Conservation (phyloP, 2,797 vertebrate species). For the Chiloscyllium punctatum region DNA sequence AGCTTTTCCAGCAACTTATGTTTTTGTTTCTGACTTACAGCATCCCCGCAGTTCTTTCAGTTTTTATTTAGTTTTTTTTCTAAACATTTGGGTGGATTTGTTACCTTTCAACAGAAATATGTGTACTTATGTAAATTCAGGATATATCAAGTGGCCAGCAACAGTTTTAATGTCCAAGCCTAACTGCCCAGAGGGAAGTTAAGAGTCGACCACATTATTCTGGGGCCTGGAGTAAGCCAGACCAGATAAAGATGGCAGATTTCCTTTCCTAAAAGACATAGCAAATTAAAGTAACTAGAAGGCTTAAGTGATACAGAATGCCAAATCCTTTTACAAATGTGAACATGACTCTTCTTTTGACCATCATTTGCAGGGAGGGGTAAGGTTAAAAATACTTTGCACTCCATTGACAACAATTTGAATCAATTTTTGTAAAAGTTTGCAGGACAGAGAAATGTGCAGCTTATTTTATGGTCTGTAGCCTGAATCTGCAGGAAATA, state of each 20-base stretch:
- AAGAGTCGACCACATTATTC: no score
- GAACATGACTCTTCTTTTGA: not conserved
- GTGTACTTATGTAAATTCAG: not conserved
- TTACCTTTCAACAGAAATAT: no score
- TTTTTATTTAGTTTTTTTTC: no score
- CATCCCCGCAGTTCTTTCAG: no score
- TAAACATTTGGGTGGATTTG: no score
- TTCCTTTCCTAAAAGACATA: no score
- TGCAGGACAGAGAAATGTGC: not conserved
- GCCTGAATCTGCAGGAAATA: not conserved
- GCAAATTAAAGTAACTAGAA: not conserved
- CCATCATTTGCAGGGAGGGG: not conserved
- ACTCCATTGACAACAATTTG: not conserved
- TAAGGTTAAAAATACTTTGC: not conserved
- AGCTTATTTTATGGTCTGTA: not conserved
- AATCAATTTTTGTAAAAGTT: not conserved
- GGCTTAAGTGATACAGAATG: not conserved
- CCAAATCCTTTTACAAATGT: not conserved
- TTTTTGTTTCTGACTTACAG: no score
- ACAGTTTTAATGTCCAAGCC: no score
- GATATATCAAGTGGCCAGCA: not conserved
- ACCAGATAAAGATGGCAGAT: no score
- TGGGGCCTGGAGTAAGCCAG: no score
- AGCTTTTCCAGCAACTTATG: no score
- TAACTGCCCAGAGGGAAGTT: no score